Evolutionary conservation across 1,140 invertebrate species (phyloP), one percentile per base, ranked within the genome.

Genomic region (Ips typographus): DNA sequence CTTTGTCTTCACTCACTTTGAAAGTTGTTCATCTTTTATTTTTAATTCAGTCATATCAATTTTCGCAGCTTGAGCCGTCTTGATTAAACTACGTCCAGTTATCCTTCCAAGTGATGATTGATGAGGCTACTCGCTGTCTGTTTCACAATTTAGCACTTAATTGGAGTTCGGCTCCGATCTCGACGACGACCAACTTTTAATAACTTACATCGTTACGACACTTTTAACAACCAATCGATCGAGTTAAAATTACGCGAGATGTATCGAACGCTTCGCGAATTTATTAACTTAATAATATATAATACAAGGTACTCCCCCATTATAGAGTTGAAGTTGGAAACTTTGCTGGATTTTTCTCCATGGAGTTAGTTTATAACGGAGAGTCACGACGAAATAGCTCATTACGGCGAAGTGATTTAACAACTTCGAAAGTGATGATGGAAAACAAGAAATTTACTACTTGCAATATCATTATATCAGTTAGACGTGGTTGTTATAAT

Each of bases 141-240:
- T 55, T 69, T 69, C 67, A 69, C 42, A 57, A 38, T 55, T 60
- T 8, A 56, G 43, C 2, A 62, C 61, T 62, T 63, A 69, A 69
- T 63, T 63, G 67, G 49, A 63, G 59, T 69, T 69, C 40, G 40
- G 44, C 37, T 1, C 6, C 8, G 5, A 71, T 73, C 70, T 71
- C 65, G 61, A 56, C 70, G 73, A 22, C 22, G 22, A 22, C 74
- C 75, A 75, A 77, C 74, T 75, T 77, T 77, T 77, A 75, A 75
- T 77, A 77, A 77, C 70, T 77, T 74, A 75, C 68, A 73, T 73
- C 71, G 55, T 70, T 72, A 73, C 72, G 75, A 74, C 75, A 74
- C 75, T 74, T 72, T 74, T 74, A 76, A 76, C 73, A 73, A 71
- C 69, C 60, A 39, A 60, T 60, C 57, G 57, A 68, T 68, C 56